These are phyloP conservation scores for Drosophila greeni DNA, from an alignment of 2,888 invertebrate genomes.

Conservation along the genomic window DNA sequence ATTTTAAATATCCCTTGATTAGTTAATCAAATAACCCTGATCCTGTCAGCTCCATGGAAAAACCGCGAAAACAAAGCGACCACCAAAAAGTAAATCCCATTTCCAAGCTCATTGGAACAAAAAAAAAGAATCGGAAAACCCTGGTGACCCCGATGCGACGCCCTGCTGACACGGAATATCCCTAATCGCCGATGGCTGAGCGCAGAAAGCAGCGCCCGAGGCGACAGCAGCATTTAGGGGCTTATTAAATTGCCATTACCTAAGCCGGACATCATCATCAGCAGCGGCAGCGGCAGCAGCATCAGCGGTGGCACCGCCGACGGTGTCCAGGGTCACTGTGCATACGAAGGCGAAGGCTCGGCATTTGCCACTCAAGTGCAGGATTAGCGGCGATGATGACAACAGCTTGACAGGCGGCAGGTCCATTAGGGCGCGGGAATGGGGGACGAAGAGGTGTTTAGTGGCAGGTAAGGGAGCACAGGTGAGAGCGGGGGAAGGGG, in stretches of 20 bases:
- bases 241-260: constrained; percentile 74
- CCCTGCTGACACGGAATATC: constrained; percentile 36
- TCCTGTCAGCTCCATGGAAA: background rate
- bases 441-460: background rate
- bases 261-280: constrained; percentile 65
- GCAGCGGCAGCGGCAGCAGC: background rate
- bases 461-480: background rate
- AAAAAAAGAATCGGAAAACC: background rate
- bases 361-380: constrained; percentile 73
- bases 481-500: background rate
- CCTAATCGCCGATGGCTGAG: constrained; percentile 43
- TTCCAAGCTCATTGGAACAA: constrained; percentile 3
- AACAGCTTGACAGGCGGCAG: constrained; percentile 70
- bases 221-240: constrained; percentile 58
- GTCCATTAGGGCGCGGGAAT: constrained; percentile 54
- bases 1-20: background rate
- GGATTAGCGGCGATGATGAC: constrained; percentile 73
- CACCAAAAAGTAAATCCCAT: constrained; percentile 7
- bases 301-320: background rate
- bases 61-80: constrained; percentile 5
- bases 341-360: constrained; percentile 47
- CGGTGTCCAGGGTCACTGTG: constrained; percentile 27
- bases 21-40: constrained; percentile 3
- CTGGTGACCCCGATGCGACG: constrained; percentile 22
- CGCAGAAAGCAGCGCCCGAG: constrained; percentile 36